A percentile compares a stretch with the other conserved stretches of the same genome.
These are phyloP conservation scores for Ephydatia muelleri DNA, from an alignment of 37 sponge, comb jelly and placozoan species.

Conservation along the genomic window DNA sequence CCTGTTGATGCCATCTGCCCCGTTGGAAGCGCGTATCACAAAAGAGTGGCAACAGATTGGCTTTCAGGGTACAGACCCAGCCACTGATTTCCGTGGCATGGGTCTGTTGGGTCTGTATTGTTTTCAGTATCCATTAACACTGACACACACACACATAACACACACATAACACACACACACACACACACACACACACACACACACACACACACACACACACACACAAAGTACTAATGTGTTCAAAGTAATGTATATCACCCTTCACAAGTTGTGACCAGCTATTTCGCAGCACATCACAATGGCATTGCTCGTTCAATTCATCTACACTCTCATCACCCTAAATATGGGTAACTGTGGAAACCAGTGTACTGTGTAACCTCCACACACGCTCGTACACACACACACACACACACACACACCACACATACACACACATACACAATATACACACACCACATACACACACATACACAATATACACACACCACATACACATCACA, in stretches of 20 bases:
- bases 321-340: conserved; percentile 71
- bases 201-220: too few species aligned
- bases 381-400: neutral
- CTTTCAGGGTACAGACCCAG: conserved; percentile 96
- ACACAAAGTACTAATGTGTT: too few species aligned
- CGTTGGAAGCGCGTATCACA: conserved; percentile 60
- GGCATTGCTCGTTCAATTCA: conserved; percentile 41
- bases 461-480: conserved; percentile 42
- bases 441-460: conserved; percentile 65
- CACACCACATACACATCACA: neutral
- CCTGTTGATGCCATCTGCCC: conserved; percentile 56
- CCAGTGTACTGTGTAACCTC: neutral
- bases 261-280: conserved; percentile 12
- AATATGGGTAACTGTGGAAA: conserved; percentile 44
- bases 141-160: neutral
- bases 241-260: neutral
- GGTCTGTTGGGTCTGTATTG: conserved; percentile 74
- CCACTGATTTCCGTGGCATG: conserved; percentile 98
- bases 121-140: conserved; percentile 31
- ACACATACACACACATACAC: neutral
- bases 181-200: too few species aligned
- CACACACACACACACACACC: conserved; percentile 52
- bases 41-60: conserved; percentile 94
- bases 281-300: conserved; percentile 41
- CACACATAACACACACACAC: too few species aligned